These are phyloP conservation scores for Leptatherina wallacei DNA, from an alignment of 2,797 vertebrate genomes.

Conservation along the genomic window DNA sequence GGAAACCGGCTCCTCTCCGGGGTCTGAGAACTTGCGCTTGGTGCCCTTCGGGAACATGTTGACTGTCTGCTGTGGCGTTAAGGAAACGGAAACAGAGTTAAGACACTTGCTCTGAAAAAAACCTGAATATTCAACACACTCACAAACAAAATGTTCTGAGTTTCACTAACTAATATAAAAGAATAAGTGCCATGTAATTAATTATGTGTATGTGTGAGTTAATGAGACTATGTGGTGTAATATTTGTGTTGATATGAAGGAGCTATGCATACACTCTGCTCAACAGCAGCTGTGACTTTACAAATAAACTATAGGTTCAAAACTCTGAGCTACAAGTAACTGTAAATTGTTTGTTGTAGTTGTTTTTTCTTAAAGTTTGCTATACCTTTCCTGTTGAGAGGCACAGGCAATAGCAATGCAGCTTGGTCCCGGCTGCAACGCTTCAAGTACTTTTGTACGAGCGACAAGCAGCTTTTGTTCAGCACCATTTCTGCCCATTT, in stretches of 20 bases:
- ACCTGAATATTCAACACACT: constrained; percentile 48
- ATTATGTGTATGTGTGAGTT: constrained; percentile 54
- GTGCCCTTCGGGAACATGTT: constrained; percentile 95
- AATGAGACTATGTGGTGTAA: constrained; percentile 65
- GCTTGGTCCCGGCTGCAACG: constrained; percentile 81
- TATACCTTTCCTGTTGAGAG: constrained; percentile 85
- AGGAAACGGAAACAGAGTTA: constrained; percentile 55
- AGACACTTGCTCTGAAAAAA: constrained; percentile 63
- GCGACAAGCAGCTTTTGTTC: constrained; percentile 85
- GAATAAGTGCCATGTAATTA: constrained; percentile 64
- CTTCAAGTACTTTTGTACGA: constrained; percentile 85
- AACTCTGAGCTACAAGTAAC: constrained; percentile 66
- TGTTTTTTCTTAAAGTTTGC: constrained; percentile 80
- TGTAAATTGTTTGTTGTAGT: constrained; percentile 71
- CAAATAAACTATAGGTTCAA: constrained; percentile 57
- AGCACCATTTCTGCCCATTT: constrained; percentile 85
- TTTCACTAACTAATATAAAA: constrained; percentile 51
- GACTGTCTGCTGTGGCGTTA: constrained; percentile 66
- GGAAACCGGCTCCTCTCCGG: constrained; percentile 82
- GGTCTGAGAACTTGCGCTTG: constrained; percentile 93
- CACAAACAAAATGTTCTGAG: constrained; percentile 60
- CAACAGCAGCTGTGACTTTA: constrained; percentile 62
- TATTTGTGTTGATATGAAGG: constrained; percentile 55
- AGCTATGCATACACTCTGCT: constrained; percentile 63
- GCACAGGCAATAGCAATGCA: constrained; percentile 85